Percentiles rank a stretch among this genome's conserved stretches.
These are phyloP conservation scores for Gnathonemus echidnorhynchus DNA, from an alignment of 2,113 vertebrate species.

Conservation along the genomic window DNA sequence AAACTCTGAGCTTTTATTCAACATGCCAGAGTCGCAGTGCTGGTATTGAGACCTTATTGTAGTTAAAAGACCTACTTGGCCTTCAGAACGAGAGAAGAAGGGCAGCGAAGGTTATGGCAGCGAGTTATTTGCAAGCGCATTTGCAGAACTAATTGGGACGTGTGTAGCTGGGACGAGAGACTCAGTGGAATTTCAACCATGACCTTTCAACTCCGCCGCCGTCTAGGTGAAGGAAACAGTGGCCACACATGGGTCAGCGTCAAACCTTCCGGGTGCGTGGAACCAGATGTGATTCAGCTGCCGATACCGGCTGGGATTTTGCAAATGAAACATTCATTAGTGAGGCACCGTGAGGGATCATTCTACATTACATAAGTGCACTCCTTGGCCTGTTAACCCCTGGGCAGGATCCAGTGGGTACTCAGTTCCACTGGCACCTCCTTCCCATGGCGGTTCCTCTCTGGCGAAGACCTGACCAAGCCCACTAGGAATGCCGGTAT, in stretches of 20 bases:
- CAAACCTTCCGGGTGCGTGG: not conserved
- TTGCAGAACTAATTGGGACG: not conserved
- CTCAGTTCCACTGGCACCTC: not conserved
- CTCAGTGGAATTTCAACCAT: not conserved
- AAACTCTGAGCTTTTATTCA: not conserved
- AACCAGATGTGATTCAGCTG: not conserved
- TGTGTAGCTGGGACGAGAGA: not conserved
- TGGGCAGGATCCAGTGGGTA: not conserved
- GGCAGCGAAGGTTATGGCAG: not conserved
- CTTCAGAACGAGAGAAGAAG: not conserved
- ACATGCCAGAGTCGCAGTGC: not conserved
- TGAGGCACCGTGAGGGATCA: not conserved
- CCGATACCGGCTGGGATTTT: not conserved
- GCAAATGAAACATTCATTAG: not conserved
- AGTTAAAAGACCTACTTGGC: not conserved
- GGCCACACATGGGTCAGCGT: not conserved
- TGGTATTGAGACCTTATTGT: not conserved
- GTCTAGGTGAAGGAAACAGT: not conserved
- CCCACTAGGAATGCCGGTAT: not conserved
- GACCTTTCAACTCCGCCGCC: not conserved
- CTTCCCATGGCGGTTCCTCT: not conserved
- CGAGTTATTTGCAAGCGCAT: not conserved
- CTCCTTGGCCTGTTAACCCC: not conserved
- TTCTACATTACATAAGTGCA: not conserved
- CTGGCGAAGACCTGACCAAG: not conserved